Evolutionary conservation across 2,888 invertebrate genomes (phyloP), one percentile per base, ranked within the genome.

Genomic region (Tenthredo livida): DNA sequence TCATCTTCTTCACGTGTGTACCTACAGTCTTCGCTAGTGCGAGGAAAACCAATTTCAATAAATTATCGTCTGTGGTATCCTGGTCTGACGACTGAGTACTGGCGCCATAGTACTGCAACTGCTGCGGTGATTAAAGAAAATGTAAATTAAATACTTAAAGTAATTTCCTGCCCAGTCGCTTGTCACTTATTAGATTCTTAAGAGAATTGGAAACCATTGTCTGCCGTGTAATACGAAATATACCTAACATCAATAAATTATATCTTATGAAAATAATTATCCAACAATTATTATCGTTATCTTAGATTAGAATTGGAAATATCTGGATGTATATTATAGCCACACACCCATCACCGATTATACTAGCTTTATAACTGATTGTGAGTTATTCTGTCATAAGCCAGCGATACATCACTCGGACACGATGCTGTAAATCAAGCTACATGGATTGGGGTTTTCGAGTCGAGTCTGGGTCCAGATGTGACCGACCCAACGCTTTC

Each of bases 351-450:
- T 72, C n/a, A 0, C 7, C 17, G 9, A 33, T 40, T 72, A 17
- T n/a, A 40, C 9, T 10, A 73, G 77, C 50, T 54, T 37, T 10
- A 25, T 33, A 29, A 29, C 80, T 61, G 43, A 58, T 58, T 61
- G 43, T 73, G 73, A 73, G 73, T 73, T 54, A 80, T 67, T 65
- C 43, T 47, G 67, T 50, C 47, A 54, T 83, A 83, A 83, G 25
- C 67, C 40, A 90, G 88, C 90, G 88, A 89, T 89, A 87, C 89
- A 89, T 90, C 89, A 90, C 88, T 86, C 88, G 86, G 87, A 89
- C 88, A 87, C 85, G 84, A 87, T 87, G 86, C 86, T 88, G 87
- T 92, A 91, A 91, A 92, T 92, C 92, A 91, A 90, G 86, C 89
- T 89, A 89, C 90, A 89, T 89, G 89, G 89, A 91, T 91, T 90